These are phyloP conservation scores for Diadema setosum DNA, from an alignment of 35 echinoderm and acorn worm genomes.

Conservation along the genomic window DNA sequence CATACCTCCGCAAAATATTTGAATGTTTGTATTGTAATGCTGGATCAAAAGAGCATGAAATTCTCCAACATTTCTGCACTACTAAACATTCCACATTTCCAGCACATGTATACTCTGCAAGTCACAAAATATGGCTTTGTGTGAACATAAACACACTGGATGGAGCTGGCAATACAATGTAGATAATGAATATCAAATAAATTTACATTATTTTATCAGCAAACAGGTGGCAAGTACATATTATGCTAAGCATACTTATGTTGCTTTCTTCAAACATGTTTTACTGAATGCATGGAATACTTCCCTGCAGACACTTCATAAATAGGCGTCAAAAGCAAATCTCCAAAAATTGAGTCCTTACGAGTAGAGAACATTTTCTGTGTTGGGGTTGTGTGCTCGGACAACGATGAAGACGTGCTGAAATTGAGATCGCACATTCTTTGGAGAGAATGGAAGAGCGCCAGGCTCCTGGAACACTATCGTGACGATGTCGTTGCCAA, in stretches of 20 bases:
- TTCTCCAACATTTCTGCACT: too few species aligned
- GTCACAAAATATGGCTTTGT: too few species aligned
- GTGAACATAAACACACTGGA: too few species aligned
- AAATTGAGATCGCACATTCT: slow-evolving; percentile 88
- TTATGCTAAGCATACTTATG: not conserved
- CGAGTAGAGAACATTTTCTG: slow-evolving; percentile 87
- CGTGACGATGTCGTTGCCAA: slow-evolving; percentile 97
- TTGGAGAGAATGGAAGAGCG: slow-evolving; percentile 81
- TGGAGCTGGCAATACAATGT: not conserved
- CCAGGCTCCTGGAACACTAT: slow-evolving; percentile 96
- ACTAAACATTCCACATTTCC: too few species aligned
- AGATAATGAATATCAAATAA: not conserved
- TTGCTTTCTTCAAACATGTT: not conserved
- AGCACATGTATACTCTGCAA: too few species aligned
- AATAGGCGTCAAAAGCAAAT: not conserved
- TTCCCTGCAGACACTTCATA: not conserved
- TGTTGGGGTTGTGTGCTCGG: slow-evolving; percentile 82
- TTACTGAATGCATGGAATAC: not conserved
- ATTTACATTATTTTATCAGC: not conserved
- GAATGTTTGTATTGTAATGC: too few species aligned
- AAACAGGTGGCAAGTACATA: not conserved
- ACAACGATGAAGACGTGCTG: slow-evolving; percentile 91
- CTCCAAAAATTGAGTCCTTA: slow-evolving; percentile 12
- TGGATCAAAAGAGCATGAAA: too few species aligned
- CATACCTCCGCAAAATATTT: too few species aligned